Base-by-base conservation (phyloP, 2,797 vertebrate species). In the Megaceryle alcyon region DNA sequence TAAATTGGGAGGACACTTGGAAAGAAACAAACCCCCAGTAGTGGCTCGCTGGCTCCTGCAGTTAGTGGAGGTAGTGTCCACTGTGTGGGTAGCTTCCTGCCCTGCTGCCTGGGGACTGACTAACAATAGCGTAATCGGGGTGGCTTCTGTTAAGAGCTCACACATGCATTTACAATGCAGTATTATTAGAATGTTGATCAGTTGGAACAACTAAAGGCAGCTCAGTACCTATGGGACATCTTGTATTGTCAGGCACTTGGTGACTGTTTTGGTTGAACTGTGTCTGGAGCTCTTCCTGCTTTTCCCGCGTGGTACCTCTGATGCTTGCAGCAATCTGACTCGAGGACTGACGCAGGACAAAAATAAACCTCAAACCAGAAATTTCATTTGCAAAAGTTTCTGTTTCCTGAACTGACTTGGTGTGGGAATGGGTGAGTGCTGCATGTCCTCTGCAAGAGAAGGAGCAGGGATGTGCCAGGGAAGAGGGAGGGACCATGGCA, bases 321-420 rank as follows among this genome's bases (percentile, higher is more conserved):
- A 59, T 35, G 28, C 9, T 63, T 0, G 0, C 15, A 35, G 28
- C 25, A 61, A 3, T 71, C 28, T 63, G 78, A 41, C 6, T 16
- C 31, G 15, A 22, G 37, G 13, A 83, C 39, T 57, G 7, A 33
- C n/a, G 21, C 10, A 51, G n/a, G 29, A 54, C 10, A 59, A 65
- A 87, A 82, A 20, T 9, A 4, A 56, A 43, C 10, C 20, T 65
- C 4, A 43, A 49, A 73, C 31, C 15, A 80, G 44, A 53, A 64
- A 29, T 35, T 12, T 64, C 10, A 35, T 18, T 64, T 86, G 39
- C 13, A 77, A 20, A 82, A 66, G 6, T 35, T 89, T 89, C 19
- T 82, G 19, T 60, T 82, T 71, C 18, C 33, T 65, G 37, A 79
- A 46, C 20, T 79, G 41, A 23, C 22, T 76, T 59, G 12, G 4